Conservation (phyloP, 1,140 invertebrate species). For the Catajapyx aquilonaris region DNA sequence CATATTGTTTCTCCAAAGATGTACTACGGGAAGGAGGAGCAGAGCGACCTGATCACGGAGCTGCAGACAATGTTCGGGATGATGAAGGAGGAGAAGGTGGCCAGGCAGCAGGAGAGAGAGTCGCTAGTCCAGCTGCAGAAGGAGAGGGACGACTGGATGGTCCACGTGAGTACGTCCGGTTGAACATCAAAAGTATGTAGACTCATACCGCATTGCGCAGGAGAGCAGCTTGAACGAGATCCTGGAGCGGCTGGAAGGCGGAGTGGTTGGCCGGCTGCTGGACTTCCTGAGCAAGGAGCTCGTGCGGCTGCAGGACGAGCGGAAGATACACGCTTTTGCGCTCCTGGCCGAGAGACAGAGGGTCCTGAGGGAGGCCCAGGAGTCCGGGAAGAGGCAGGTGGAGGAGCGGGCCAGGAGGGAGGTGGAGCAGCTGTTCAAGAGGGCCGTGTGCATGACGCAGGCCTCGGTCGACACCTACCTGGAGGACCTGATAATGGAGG, state of each 20-base stretch:
- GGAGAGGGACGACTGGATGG: too few relatives aligned
- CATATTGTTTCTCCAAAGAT: too few relatives aligned
- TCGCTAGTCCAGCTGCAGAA: too few relatives aligned
- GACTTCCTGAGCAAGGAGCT: constrained; percentile 56
- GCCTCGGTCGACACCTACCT: too few relatives aligned
- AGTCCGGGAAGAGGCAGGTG: constrained; percentile 41
- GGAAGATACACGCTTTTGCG: constrained; percentile 43
- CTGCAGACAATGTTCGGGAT: too few relatives aligned
- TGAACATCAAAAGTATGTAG: too few relatives aligned
- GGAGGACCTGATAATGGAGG: too few relatives aligned
- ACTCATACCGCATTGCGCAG: too few relatives aligned
- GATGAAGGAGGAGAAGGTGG: constrained; percentile 24
- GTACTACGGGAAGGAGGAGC: too few relatives aligned
- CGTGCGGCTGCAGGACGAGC: constrained; percentile 42
- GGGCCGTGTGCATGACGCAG: too few relatives aligned
- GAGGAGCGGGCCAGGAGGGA: constrained; percentile 39
- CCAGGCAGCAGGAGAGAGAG: too few relatives aligned
- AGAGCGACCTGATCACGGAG: constrained; percentile 14
- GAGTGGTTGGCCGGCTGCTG: constrained; percentile 35
- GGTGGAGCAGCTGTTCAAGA: constrained; percentile 53
- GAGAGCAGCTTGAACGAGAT: constrained; percentile 9
- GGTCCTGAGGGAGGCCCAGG: constrained; percentile 41
- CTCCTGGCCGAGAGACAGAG: constrained; percentile 42
- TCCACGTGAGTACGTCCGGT: too few relatives aligned
- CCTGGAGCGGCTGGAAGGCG: constrained; percentile 27